Conservation (phyloP, 92 coral and sea anemone species). For the Pocillopora grandis region DNA sequence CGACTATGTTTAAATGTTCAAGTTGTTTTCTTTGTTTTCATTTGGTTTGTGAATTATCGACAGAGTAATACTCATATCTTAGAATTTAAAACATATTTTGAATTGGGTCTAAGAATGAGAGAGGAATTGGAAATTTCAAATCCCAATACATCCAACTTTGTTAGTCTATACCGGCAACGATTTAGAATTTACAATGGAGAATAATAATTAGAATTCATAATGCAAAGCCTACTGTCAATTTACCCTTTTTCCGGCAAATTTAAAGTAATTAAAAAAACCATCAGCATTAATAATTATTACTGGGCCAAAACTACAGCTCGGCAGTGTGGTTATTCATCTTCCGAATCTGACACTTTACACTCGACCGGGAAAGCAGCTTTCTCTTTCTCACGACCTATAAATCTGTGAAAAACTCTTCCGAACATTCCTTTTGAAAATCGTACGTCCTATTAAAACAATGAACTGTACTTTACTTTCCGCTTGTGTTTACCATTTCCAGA, state of each 20-base stretch:
- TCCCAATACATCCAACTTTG: constrained; percentile 1
- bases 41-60: no score
- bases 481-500: constrained; percentile 4
- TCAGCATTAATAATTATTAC: no score
- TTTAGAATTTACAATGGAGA: neutral
- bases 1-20: no score
- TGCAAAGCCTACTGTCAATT: neutral
- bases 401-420: neutral
- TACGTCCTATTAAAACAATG: constrained; percentile 7
- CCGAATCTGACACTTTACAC: constrained; percentile 10
- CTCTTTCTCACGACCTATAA: neutral
- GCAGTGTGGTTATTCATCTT: neutral
- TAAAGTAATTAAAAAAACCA: neutral
- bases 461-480: constrained; percentile 11
- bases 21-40: no score
- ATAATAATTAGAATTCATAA: constrained; percentile 8
- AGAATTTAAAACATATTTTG: no score
- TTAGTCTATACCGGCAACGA: neutral
- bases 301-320: no score
- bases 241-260: constrained; percentile 5
- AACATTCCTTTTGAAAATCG: constrained; percentile 10
- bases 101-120: neutral
- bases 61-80: no score
- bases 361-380: neutral
- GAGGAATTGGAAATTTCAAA: neutral